Evolutionary conservation across 2,888 invertebrate genomes (phyloP), one percentile per base, ranked within the genome.

Genomic region (Altica lythri): DNA sequence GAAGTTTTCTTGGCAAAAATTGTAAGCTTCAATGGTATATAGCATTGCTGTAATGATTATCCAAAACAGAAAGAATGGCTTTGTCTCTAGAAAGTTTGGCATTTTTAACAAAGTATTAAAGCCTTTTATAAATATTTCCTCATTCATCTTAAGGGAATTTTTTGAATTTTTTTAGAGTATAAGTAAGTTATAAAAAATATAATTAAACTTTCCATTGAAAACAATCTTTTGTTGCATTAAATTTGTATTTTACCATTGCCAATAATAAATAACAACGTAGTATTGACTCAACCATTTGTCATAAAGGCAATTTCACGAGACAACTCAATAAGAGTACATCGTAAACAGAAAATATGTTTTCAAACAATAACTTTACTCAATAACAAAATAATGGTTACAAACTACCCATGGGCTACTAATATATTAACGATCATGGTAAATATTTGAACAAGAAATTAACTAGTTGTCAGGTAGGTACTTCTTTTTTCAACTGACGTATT

Each of bases 271-370:
- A 48, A 35, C 27, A 29, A 18, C 14, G n/a, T n/a, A n/a, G n/a
- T 19, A 16, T 18, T 30, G 9, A 38, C 12, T 17, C 16, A 37
- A 35, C 40, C 49, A 49, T 49, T 49, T 49, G 40, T 49, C 49
- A 49, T 30, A 42, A 49, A 49, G 19, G 49, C 40, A 49, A 49
- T 49, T 49, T 49, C 32, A 12, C 10, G 18, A 40, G 49, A 49
- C 49, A 49, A 49, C 40, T 49, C 49, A 49, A 49, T 49, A 49
- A 49, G 32, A 30, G 16, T 42, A 22, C 32, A 30, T 49, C 42
- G 49, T 49, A 49, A 40, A 40, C 4, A 9, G 4, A 22, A 49
- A 22, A 19, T 14, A 27, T 40, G 13, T 38, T 48, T 47, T 17
- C 29, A 48, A n/a, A 40, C 30, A 48, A 48, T 48, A 48, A 38